phyloP scores from a whole-genome alignment of 2,113 vertebrate genomes.

The Noctilio leporinus region DNA sequence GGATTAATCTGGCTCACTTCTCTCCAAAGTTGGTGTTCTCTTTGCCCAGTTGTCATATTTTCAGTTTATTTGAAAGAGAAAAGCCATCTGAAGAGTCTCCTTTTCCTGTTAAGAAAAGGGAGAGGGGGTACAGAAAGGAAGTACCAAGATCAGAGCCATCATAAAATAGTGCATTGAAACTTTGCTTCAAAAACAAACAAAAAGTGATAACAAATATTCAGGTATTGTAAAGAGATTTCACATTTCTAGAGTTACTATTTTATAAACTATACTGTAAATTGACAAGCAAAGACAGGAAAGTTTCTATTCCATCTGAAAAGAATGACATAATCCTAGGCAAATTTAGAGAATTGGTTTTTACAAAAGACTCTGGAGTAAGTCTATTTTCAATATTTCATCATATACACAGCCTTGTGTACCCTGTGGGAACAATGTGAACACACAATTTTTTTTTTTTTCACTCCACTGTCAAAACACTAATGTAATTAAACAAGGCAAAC shows the following conservation, averaged over 20 bases:
- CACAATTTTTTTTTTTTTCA: not conserved
- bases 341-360: not conserved
- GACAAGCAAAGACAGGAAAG: not conserved
- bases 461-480: not conserved
- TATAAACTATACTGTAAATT: not conserved
- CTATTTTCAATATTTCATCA: not conserved
- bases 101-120: constrained; percentile 69
- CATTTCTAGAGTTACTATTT: not conserved
- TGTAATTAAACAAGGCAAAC: not conserved
- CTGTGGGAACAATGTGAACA: not conserved
- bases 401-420: not conserved
- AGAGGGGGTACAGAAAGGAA: not conserved
- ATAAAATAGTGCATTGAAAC: not conserved
- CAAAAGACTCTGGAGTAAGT: not conserved
- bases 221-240: not conserved
- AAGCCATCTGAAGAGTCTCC: too few relatives aligned
- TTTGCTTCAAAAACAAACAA: not conserved
- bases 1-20: too few relatives aligned
- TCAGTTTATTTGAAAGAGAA: too few relatives aligned
- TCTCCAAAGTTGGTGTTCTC: too few relatives aligned
- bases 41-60: too few relatives aligned
- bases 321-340: not conserved
- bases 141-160: constrained; percentile 68
- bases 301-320: not conserved
- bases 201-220: not conserved